Conservation (phyloP, 2,113 vertebrate genomes). For the Rattus norvegicus region DNA sequence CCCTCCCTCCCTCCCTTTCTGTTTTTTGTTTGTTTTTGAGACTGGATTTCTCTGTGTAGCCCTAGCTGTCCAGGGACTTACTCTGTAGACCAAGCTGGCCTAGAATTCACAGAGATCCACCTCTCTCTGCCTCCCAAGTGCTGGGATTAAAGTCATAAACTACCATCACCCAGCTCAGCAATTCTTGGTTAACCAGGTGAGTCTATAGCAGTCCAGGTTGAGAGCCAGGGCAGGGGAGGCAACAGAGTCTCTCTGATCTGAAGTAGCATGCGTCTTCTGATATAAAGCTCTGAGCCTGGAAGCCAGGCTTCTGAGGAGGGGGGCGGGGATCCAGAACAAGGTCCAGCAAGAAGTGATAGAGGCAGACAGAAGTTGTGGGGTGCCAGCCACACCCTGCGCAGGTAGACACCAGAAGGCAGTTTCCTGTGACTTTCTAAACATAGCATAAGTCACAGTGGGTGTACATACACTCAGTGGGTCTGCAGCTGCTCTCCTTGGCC, state of each 20-base stretch:
- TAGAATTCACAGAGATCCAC: not conserved
- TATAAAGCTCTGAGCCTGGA: not conserved
- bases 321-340: not conserved
- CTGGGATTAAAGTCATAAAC: not conserved
- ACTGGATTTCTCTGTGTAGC: not conserved
- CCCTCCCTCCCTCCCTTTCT: no score
- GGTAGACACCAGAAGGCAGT: slow-evolving; percentile 5
- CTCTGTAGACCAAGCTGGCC: not conserved
- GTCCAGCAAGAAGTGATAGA: fast-evolving
- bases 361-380: not conserved
- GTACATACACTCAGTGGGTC: not conserved
- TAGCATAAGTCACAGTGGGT: fast-evolving
- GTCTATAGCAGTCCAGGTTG: not conserved
- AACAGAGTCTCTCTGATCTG: not conserved
- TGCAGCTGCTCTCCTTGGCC: slow-evolving; percentile 36
- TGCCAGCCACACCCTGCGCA: not conserved
- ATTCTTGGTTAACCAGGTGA: not conserved
- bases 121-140: not conserved
- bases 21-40: no score
- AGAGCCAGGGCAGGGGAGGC: not conserved
- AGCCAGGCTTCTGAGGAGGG: not conserved
- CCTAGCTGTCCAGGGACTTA: not conserved
- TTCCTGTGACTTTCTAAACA: slow-evolving; percentile 46
- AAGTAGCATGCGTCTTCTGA: fast-evolving
- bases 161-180: not conserved